These are phyloP conservation scores for Gadus chalcogrammus DNA, from an alignment of 2,113 vertebrate species.

Conservation along the genomic window DNA sequence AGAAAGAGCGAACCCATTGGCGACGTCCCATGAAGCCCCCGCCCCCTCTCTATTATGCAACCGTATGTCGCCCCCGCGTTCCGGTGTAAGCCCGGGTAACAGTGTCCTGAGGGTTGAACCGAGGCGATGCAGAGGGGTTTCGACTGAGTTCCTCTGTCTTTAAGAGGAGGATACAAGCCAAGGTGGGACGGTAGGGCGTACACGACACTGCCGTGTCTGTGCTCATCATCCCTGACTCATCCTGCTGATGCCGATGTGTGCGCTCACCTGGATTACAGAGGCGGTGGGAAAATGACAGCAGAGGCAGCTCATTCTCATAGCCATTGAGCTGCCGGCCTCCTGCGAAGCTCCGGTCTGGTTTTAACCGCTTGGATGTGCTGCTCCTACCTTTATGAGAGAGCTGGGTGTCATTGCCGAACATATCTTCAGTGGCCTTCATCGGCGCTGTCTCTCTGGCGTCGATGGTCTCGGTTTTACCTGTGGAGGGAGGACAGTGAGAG, in stretches of 20 bases:
- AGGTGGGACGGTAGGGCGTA: not conserved
- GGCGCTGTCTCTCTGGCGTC: constrained; percentile 92
- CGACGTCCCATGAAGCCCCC: not conserved
- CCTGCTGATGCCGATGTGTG: not conserved
- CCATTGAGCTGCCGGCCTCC: not conserved
- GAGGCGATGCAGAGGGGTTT: not conserved
- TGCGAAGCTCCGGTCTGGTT: not conserved
- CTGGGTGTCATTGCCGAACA: constrained; percentile 84
- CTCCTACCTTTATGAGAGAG: constrained; percentile 81
- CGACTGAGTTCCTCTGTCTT: not conserved
- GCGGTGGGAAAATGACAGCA: constrained; percentile 8
- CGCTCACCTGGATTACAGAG: not conserved
- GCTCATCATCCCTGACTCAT: constrained; percentile 14
- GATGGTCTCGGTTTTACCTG: constrained; percentile 89
- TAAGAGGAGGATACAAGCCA: constrained; percentile 3
- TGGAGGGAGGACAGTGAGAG: constrained; percentile 1
- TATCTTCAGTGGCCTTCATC: constrained; percentile 60
- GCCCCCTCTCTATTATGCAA: not conserved
- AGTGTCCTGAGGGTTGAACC: not conserved
- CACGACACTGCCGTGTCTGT: constrained; percentile 4
- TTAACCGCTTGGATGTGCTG: too few species aligned
- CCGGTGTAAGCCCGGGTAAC: not conserved
- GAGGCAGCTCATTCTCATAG: not conserved
- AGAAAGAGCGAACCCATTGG: constrained; percentile 16
- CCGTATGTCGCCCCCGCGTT: not conserved